Percentiles rank a stretch among this genome's conserved stretches.
Conservation (phyloP, 2,113 vertebrate genomes). For the Petromus typicus region DNA sequence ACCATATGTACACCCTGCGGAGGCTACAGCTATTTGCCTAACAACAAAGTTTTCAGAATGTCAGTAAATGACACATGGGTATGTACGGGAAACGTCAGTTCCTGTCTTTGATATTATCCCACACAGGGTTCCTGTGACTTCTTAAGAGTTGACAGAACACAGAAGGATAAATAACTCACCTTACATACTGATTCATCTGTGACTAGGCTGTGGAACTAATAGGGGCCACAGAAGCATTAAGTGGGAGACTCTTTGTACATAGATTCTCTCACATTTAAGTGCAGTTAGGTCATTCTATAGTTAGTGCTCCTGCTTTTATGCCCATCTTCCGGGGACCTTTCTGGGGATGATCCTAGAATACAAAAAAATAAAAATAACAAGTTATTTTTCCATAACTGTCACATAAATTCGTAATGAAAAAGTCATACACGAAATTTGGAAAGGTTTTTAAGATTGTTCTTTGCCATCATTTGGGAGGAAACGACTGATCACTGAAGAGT, state of each 20-base stretch:
- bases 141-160: not conserved
- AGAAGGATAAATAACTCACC: conserved; percentile 8
- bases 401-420: conserved; percentile 24
- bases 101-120: not conserved
- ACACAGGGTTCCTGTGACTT: not conserved
- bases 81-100: not conserved
- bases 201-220: not conserved
- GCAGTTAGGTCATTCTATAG: not conserved
- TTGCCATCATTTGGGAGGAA: not conserved
- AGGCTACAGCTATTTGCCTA: not conserved
- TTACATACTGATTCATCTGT: conserved; percentile 16
- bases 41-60: not conserved
- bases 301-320: conserved; percentile 24
- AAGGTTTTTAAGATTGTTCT: conserved; percentile 38
- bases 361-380: not conserved
- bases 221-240: not conserved
- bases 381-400: not conserved
- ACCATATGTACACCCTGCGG: not conserved
- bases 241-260: not conserved
- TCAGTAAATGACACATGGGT: not conserved
- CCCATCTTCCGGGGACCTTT: conserved; percentile 14
- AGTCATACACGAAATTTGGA: not conserved
- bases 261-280: not conserved
- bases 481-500: conserved; percentile 12
- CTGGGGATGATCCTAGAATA: conserved; percentile 4